Conservation (phyloP, 1,140 invertebrate species). For the Drosophila suzukii region DNA sequence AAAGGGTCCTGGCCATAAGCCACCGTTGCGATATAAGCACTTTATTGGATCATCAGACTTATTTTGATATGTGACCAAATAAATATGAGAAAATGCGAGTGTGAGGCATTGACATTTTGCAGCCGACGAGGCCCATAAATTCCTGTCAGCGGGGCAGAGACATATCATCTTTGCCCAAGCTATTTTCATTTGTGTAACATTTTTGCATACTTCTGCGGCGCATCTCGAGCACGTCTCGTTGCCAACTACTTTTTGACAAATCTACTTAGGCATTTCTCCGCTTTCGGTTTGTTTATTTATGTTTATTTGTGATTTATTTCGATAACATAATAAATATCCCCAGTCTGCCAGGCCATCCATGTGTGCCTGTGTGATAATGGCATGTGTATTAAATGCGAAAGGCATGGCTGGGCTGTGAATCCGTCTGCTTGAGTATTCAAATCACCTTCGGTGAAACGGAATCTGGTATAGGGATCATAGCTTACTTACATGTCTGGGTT, state of each 20-base stretch:
- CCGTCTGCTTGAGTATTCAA: constrained; percentile 32
- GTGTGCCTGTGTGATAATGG: constrained; percentile 20
- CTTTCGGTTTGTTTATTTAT: constrained; percentile 77
- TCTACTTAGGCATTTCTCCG: constrained; percentile 79
- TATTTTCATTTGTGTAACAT: constrained; percentile 80
- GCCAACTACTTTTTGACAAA: constrained; percentile 76
- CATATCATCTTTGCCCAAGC: constrained; percentile 75
- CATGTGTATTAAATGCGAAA: constrained; percentile 20
- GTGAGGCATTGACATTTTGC: constrained; percentile 74
- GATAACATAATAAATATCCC: constrained; percentile 78
- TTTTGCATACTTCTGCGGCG: constrained; percentile 79
- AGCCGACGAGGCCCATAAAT: constrained; percentile 68
- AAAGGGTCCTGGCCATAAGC: constrained; percentile 52
- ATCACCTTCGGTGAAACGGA: constrained; percentile 2
- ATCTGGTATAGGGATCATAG: too few relatives aligned
- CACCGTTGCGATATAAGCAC: constrained; percentile 75
- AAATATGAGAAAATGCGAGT: constrained; percentile 22
- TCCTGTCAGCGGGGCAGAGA: constrained; percentile 61
- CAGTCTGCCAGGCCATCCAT: neutral
- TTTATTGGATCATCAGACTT: constrained; percentile 83
- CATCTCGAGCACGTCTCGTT: constrained; percentile 73
- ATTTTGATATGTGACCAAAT: constrained; percentile 77
- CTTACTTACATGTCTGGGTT: too few relatives aligned
- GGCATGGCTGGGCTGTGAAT: constrained; percentile 2
- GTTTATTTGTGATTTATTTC: constrained; percentile 83